These are phyloP conservation scores for Caenorhabditis plicata DNA, from an alignment of 2,888 invertebrate genomes.

Conservation along the genomic window DNA sequence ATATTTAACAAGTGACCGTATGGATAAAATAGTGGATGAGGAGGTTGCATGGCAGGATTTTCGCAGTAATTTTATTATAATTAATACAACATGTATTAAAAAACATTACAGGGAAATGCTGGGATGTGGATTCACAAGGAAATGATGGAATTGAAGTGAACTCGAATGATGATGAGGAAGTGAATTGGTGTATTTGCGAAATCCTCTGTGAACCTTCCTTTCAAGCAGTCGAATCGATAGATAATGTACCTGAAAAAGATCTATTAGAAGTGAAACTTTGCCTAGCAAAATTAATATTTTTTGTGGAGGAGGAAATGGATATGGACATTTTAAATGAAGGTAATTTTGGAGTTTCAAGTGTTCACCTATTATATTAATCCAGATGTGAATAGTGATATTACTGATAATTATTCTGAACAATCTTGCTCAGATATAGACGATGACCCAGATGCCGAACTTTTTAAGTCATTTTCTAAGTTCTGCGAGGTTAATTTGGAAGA, in stretches of 20 bases:
- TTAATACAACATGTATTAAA: too few relatives aligned
- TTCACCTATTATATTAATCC: too few relatives aligned
- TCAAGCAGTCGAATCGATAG: not conserved
- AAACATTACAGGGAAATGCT: too few relatives aligned
- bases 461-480: too few relatives aligned
- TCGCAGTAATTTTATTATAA: too few relatives aligned
- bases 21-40: too few relatives aligned
- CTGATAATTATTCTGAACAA: not conserved
- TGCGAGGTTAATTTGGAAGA: too few relatives aligned
- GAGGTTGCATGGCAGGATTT: too few relatives aligned
- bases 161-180: not conserved
- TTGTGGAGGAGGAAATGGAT: not conserved
- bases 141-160: not conserved
- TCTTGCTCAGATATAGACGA: not conserved
- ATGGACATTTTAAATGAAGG: not conserved
- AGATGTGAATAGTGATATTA: too few relatives aligned
- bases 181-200: not conserved
- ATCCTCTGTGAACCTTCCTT: not conserved
- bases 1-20: too few relatives aligned
- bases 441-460: not conserved
- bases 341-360: not conserved
- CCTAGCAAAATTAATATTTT: not conserved
- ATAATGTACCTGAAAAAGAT: not conserved
- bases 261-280: not conserved
- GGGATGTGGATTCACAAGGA: too few relatives aligned